Evolutionary conservation across 1,140 invertebrate species (phyloP), one percentile per base, ranked within the genome.

Genomic region (Caenorhabditis inopinata): DNA sequence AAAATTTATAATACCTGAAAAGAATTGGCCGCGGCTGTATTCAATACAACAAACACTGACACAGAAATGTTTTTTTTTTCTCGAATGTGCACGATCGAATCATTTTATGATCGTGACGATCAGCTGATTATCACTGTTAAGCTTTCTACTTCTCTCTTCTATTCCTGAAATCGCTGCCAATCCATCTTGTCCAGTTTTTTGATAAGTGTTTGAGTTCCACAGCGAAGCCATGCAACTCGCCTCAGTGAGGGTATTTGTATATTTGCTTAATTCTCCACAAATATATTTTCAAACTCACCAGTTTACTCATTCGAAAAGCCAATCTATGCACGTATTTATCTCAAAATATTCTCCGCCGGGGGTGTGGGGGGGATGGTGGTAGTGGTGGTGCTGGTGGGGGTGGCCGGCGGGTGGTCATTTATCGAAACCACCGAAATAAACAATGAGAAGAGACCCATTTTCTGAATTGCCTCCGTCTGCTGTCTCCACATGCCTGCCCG

Each of bases 131-230:
- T 42, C 14, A 42, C 38, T 42, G 14, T 42, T n/a, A n/a, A 42
- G 5, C 49, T 32, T 21, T 32, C 14, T 9, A 18, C 9, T 32
- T 68, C 9, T 38, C 58, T 68, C 27, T 38, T 38, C 58, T 68
- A 68, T 68, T 68, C 38, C 35, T 68, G 21, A 25, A 42, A 68
- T 68, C 58, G 35, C 38, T 68, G 27, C 58, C 58, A 68, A 38
- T 68, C 58, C 58, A 68, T 38, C 58, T 68, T 68, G 58, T 68
- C 58, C 58, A 68, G 58, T 68, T 68, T 68, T 32, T 68, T 68
- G 58, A 68, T 68, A 68, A 68, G 58, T 68, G 58, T 68, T 68
- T 68, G 58, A 68, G 58, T 32, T 35, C 11, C 58, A 68, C 18
- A 53, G 47, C 11, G 7, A 48, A n/a, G 49, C 12, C 27, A 68